phyloP scores from a whole-genome alignment of 2,888 invertebrate species.

The Anthophora plumipes region DNA sequence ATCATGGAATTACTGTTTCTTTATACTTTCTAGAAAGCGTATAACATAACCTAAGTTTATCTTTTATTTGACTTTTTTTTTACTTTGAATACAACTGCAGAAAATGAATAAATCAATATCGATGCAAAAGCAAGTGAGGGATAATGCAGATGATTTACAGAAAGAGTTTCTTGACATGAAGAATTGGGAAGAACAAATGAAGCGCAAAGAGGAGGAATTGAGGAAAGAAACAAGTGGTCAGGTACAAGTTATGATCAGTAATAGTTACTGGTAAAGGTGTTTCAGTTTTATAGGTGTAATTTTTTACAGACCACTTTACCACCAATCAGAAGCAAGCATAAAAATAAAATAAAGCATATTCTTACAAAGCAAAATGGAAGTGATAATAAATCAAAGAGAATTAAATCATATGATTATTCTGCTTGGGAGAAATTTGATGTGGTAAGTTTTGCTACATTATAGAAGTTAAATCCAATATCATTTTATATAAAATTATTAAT shows the following conservation, averaged over 20 bases:
- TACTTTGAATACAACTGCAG: not conserved
- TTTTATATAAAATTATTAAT: not conserved
- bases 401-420: conserved; percentile 88
- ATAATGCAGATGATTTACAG: conserved; percentile 90
- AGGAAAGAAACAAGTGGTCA: conserved; percentile 78
- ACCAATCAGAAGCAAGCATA: conserved; percentile 86
- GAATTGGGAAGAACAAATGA: conserved; percentile 90
- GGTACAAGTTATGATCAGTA: conserved; percentile 62
- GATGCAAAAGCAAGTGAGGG: conserved; percentile 89
- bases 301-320: conserved; percentile 84
- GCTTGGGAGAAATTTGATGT: conserved; percentile 93
- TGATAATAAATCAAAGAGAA: conserved; percentile 84
- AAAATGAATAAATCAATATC: conserved; percentile 88
- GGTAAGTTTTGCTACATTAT: conserved; percentile 83
- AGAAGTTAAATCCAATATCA: not conserved
- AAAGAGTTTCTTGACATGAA: conserved; percentile 90
- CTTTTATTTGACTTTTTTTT: not conserved
- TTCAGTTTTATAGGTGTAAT: not conserved
- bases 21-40: not conserved
- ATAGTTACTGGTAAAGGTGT: not conserved
- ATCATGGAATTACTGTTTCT: not conserved
- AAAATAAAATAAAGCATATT: conserved; percentile 41
- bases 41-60: conserved; percentile 6
- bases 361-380: conserved; percentile 58
- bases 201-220: conserved; percentile 88